Conservation (phyloP, 2,797 vertebrate species). For the Saxicola maurus region DNA sequence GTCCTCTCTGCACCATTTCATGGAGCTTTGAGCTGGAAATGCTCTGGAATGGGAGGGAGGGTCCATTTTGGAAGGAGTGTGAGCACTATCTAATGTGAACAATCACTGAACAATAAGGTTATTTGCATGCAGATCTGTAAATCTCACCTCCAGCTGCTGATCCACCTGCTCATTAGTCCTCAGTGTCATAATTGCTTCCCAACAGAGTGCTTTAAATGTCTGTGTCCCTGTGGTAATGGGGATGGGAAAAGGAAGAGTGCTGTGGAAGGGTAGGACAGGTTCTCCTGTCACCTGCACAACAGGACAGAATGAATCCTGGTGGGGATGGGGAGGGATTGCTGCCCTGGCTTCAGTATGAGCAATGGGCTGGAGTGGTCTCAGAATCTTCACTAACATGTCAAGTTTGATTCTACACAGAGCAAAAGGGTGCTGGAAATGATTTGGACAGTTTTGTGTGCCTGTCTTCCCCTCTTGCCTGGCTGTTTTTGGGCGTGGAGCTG, state of each 20-base stretch:
- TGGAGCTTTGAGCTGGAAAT: neutral
- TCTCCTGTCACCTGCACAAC: neutral
- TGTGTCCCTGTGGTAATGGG: neutral
- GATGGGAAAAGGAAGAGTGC: neutral
- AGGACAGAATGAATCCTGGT: accelerated
- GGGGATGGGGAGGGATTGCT: neutral
- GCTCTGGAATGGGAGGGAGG: neutral
- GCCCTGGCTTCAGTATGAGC: neutral
- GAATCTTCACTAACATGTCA: accelerated
- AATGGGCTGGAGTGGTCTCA: accelerated
- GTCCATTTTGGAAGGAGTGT: neutral
- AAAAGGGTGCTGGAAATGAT: neutral
- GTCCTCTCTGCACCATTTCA: neutral
- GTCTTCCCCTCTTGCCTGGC: neutral
- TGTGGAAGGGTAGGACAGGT: neutral
- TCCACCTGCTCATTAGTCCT: conserved; percentile 1
- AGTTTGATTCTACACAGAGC: neutral
- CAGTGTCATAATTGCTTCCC: conserved; percentile 19
- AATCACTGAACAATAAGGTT: neutral
- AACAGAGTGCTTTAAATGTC: neutral
- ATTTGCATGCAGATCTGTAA: neutral
- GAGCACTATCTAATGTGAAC: neutral
- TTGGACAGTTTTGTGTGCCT: neutral
- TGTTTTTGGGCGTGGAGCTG: neutral
- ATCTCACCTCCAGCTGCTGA: neutral